phyloP scores from a whole-genome alignment of 2,113 vertebrate species.

The Nymphicus hollandicus region DNA sequence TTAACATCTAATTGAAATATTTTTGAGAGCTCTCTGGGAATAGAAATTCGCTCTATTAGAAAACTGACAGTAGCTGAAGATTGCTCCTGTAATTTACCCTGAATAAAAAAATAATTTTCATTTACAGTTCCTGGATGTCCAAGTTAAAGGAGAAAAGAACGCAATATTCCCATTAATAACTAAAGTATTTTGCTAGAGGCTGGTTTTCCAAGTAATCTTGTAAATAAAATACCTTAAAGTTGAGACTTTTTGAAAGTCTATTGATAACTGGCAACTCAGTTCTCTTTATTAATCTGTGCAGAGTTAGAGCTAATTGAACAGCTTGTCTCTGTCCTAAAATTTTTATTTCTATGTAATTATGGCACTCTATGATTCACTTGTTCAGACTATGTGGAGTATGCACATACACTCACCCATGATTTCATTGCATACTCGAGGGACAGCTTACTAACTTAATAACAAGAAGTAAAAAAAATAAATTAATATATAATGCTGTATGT shows the following conservation, averaged over 20 bases:
- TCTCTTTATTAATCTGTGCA: slow-evolving; percentile 2
- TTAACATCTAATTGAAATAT: slow-evolving; percentile 76
- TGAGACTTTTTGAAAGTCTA: slow-evolving; percentile 21
- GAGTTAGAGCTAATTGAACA: neutral
- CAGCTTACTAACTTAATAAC: neutral
- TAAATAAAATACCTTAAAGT: slow-evolving; percentile 55
- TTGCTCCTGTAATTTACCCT: slow-evolving; percentile 63
- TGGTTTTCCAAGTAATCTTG: slow-evolving; percentile 27
- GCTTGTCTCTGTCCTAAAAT: neutral
- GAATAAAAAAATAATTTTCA: slow-evolving; percentile 60
- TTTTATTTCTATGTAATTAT: neutral
- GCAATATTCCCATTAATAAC: slow-evolving; percentile 64
- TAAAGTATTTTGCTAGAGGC: slow-evolving; percentile 45
- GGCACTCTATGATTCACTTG: neutral
- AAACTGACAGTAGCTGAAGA: slow-evolving; percentile 67
- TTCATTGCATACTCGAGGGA: neutral
- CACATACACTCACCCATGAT: neutral
- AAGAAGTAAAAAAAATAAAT: neutral
- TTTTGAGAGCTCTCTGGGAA: slow-evolving; percentile 63
- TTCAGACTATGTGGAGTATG: neutral
- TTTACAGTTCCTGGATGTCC: slow-evolving; percentile 28
- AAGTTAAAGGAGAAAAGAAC: slow-evolving; percentile 62
- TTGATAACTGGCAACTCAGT: slow-evolving; percentile 4
- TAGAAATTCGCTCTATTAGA: slow-evolving; percentile 57
- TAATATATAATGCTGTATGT: neutral